phyloP scores from a whole-genome alignment of 2,113 vertebrate species.

The Myanophis thanlyinensis region DNA sequence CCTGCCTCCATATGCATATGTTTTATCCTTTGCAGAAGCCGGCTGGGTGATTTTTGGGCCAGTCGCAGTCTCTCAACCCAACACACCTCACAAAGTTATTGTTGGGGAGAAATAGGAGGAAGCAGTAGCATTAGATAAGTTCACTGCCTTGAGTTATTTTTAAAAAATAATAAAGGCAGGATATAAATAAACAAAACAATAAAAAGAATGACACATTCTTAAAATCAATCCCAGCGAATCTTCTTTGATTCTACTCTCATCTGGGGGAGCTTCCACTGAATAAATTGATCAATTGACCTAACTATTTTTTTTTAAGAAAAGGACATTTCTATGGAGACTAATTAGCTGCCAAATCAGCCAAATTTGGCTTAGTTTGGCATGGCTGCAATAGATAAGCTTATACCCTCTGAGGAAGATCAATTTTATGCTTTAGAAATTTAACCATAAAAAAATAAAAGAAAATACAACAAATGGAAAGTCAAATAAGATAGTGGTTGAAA shows the following conservation, averaged over 20 bases:
- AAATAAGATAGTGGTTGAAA: neutral
- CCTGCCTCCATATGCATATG: neutral
- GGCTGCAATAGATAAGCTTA: neutral
- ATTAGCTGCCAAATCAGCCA: neutral
- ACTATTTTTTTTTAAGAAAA: neutral
- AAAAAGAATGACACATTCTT: neutral
- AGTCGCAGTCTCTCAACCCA: neutral
- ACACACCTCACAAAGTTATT: neutral
- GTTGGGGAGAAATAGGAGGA: neutral
- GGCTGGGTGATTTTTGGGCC: neutral
- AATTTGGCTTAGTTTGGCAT: neutral
- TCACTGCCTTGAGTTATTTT: neutral
- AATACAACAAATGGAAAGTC: neutral
- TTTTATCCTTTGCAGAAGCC: neutral
- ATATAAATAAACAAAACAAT: neutral
- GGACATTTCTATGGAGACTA: neutral
- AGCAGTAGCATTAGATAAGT: neutral
- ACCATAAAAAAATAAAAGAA: neutral
- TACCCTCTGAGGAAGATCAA: neutral
- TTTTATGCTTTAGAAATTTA: constrained; percentile 11
- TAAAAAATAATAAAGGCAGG: neutral
- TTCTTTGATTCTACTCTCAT: neutral
- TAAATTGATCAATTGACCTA: neutral
- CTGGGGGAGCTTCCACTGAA: neutral
- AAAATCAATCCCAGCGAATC: neutral